phyloP scores from a whole-genome alignment of 2,888 invertebrate genomes.

The Auanema freiburgensis region DNA sequence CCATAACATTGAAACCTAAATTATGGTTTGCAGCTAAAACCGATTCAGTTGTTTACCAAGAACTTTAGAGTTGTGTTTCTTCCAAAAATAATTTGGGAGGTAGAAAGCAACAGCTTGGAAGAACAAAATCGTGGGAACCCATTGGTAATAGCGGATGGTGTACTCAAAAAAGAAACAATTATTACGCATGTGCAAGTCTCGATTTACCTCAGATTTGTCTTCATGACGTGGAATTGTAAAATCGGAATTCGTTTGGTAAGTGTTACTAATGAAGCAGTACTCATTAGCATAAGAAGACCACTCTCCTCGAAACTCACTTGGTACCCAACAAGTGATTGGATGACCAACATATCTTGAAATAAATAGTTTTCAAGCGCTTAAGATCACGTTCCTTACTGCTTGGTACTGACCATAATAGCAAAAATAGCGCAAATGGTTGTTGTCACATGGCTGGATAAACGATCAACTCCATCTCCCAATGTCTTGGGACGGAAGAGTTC shows the following conservation, averaged over 20 bases:
- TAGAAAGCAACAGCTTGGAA: slow-evolving; percentile 14
- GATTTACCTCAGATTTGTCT: not conserved
- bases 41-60: not conserved
- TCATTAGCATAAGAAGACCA: slow-evolving; percentile 6
- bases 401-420: slow-evolving; percentile 10
- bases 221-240: not conserved
- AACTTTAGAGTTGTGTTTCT: not conserved
- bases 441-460: slow-evolving; percentile 8
- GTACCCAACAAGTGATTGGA: slow-evolving; percentile 17
- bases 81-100: slow-evolving; percentile 13
- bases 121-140: slow-evolving; percentile 8
- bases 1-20: slow-evolving; percentile 3
- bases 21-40: not conserved
- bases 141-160: slow-evolving; percentile 16
- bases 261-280: slow-evolving; percentile 18
- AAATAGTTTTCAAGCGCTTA: not conserved
- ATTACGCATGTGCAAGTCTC: not conserved
- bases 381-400: slow-evolving; percentile 6
- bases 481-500: slow-evolving; percentile 6
- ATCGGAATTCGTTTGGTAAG: slow-evolving; percentile 3
- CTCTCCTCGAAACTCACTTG: slow-evolving; percentile 2
- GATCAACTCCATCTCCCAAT: slow-evolving; percentile 16
- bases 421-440: slow-evolving; percentile 6
- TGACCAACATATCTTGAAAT: slow-evolving; percentile 11
- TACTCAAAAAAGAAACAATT: not conserved